Evolutionary conservation across 2,888 invertebrate species (phyloP).

Genomic region (Hyppa rectilinea): DNA sequence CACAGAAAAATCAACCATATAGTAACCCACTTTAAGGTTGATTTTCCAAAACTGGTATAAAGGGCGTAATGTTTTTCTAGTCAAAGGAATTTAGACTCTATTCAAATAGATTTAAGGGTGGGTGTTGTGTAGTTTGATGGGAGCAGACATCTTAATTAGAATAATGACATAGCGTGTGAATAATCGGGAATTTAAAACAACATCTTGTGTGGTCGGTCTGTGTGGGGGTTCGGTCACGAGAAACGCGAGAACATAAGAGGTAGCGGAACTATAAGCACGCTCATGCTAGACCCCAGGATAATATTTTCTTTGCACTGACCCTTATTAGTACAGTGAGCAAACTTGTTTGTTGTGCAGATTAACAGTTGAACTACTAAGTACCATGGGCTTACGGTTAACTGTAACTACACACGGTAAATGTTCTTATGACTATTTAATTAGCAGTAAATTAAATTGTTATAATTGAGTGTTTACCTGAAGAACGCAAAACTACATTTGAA

Average conservation of each 20-base stretch:
- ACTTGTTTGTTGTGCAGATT: not conserved
- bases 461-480: too few species aligned
- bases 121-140: constrained; percentile 17
- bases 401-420: too few species aligned
- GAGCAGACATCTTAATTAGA: constrained; percentile 70
- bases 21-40: not conserved
- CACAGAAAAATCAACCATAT: constrained; percentile 28
- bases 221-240: constrained; percentile 43
- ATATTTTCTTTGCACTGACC: not conserved
- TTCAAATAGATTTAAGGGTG: accelerated
- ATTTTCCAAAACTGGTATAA: not conserved
- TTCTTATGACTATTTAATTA: too few species aligned
- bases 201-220: constrained; percentile 69
- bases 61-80: not conserved
- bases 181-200: constrained; percentile 64
- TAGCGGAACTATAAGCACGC: not conserved
- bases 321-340: not conserved
- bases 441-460: too few species aligned
- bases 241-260: constrained; percentile 20
- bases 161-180: constrained; percentile 75
- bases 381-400: too few species aligned
- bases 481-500: too few species aligned
- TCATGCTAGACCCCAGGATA: too few species aligned
- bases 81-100: constrained; percentile 32
- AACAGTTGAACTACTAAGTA: too few species aligned